Evolutionary conservation across 2,888 invertebrate genomes (phyloP).

Genomic region (Napeogenes inachia): DNA sequence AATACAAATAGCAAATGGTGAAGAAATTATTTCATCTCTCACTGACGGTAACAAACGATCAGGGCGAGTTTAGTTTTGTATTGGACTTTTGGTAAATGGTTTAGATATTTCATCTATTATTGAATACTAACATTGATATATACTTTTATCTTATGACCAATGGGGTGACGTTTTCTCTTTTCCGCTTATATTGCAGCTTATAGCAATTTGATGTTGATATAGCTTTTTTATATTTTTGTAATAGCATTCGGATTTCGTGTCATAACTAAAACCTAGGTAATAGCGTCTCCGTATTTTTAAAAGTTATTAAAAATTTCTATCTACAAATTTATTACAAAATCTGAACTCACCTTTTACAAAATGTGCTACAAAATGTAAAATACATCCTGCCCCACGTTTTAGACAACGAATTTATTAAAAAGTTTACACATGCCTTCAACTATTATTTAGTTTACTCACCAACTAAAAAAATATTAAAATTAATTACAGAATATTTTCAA

Average conservation of each 20-base stretch:
- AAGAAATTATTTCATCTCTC: conserved; percentile 7
- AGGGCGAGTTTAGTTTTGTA: conserved; percentile 7
- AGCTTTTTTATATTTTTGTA: no score
- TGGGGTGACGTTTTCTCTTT: neutral
- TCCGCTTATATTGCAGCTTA: neutral
- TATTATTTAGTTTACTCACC: no score
- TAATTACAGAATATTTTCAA: no score
- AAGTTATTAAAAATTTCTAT: neutral
- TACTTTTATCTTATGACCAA: conserved; percentile 1
- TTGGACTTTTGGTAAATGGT: conserved; percentile 7
- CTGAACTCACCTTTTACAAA: neutral
- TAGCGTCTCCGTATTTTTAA: no score
- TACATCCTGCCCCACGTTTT: conserved; percentile 2
- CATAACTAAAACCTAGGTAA: no score
- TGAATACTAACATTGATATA: conserved; percentile 6
- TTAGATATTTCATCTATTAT: conserved; percentile 6
- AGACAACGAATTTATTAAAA: neutral
- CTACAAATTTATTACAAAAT: conserved; percentile 2
- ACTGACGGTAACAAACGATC: conserved; percentile 5
- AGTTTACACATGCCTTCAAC: no score
- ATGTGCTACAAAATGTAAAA: neutral
- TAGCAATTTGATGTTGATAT: neutral
- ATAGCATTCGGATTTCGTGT: no score
- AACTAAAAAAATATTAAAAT: no score
- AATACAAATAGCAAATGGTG: conserved; percentile 8